Conservation (phyloP, 2,888 invertebrate species). For the Omphaloscelis lunosa region DNA sequence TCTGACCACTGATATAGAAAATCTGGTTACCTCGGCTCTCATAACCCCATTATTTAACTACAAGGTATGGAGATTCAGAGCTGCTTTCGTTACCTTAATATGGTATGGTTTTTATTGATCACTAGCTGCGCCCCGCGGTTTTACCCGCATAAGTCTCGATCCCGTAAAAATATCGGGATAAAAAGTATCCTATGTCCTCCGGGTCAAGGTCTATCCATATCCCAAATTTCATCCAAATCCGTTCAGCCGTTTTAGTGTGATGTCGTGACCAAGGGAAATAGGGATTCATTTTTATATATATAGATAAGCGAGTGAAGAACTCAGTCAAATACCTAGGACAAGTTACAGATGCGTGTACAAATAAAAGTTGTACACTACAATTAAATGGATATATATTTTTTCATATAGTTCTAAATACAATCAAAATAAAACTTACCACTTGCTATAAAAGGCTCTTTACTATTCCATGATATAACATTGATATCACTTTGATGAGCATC, state of each 20-base stretch:
- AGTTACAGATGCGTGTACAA: not conserved
- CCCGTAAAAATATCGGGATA: no score
- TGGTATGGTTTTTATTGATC: not conserved
- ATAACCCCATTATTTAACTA: not conserved
- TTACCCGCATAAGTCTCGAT: no score
- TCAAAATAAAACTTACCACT: conserved; percentile 90
- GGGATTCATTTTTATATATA: no score
- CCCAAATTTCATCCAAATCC: no score
- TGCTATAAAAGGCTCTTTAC: conserved; percentile 96
- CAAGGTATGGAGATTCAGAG: not conserved
- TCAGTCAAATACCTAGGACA: not conserved
- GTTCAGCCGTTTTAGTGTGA: no score
- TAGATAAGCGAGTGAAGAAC: no score
- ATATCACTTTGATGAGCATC: conserved; percentile 97
- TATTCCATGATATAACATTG: conserved; percentile 99
- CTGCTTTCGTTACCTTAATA: not conserved
- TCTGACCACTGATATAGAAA: not conserved
- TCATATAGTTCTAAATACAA: not conserved
- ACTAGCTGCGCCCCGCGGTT: no score
- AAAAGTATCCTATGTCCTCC: no score
- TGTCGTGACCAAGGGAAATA: no score
- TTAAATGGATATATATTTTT: not conserved
- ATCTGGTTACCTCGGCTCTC: not conserved
- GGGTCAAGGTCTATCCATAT: no score
- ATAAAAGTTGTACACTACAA: not conserved